Conservation (phyloP, 2,113 vertebrate species). For the Tautogolabrus adspersus region DNA sequence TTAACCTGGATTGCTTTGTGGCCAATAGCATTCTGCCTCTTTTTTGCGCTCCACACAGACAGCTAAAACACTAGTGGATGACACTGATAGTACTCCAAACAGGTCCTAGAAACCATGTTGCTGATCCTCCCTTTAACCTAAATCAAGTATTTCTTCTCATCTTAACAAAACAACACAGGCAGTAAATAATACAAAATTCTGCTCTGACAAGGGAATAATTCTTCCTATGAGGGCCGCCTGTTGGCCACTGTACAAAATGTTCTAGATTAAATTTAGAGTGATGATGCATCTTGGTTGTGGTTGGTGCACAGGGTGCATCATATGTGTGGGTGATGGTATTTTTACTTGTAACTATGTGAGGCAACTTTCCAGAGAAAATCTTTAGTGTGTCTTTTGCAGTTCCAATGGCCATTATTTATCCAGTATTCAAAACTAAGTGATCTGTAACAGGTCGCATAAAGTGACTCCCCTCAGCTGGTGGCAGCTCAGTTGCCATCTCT, state of each 20-base stretch:
- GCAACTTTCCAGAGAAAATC: neutral
- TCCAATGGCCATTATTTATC: conserved; percentile 6
- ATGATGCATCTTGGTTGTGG: neutral
- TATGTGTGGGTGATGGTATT: neutral
- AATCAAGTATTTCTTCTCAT: too few relatives aligned
- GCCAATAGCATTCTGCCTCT: too few relatives aligned
- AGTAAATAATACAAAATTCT: neutral
- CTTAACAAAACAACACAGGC: too few relatives aligned
- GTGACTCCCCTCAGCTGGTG: neutral
- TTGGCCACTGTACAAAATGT: neutral
- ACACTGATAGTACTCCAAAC: too few relatives aligned
- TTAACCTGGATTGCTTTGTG: too few relatives aligned
- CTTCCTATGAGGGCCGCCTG: neutral
- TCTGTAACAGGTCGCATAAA: conserved; percentile 17
- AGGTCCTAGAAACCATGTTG: too few relatives aligned
- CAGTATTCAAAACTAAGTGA: conserved; percentile 10
- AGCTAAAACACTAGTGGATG: too few relatives aligned
- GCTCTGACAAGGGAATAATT: neutral
- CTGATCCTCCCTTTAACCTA: neutral
- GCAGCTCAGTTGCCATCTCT: conserved; percentile 4
- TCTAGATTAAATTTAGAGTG: neutral
- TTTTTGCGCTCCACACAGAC: too few relatives aligned
- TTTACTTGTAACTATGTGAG: neutral
- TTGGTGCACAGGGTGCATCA: conserved; percentile 2
- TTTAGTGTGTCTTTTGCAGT: conserved; percentile 1